Conservation (phyloP, 2,797 vertebrate species). For the Falco rusticolus region DNA sequence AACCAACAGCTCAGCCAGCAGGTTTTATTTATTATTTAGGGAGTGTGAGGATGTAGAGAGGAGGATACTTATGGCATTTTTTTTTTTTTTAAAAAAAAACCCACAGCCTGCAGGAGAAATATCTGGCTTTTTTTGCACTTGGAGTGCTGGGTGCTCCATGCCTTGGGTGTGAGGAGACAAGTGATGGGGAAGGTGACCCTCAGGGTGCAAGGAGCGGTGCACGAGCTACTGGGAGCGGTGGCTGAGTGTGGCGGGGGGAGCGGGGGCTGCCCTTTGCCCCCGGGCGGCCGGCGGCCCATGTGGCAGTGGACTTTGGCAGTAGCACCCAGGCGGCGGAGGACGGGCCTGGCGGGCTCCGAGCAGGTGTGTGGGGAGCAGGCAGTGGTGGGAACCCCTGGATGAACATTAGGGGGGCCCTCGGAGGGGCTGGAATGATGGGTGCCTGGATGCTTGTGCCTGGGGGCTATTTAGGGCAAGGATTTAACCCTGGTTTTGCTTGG, state of each 20-base stretch:
- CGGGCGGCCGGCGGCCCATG: not conserved
- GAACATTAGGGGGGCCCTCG: fast-evolving
- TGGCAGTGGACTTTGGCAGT: conserved; percentile 65
- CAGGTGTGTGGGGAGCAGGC: not conserved
- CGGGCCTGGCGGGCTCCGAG: not conserved
- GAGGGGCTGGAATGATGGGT: not conserved
- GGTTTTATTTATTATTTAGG: not conserved
- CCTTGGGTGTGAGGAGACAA: not conserved
- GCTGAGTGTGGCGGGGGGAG: not conserved
- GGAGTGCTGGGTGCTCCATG: fast-evolving
- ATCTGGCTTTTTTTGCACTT: not conserved
- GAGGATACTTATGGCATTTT: not conserved
- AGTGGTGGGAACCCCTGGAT: not conserved
- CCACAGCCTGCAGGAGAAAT: not conserved
- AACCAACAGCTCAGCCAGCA: not conserved
- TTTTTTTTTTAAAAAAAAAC: not conserved
- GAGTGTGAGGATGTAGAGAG: not conserved
- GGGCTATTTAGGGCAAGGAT: not conserved
- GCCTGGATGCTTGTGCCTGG: not conserved
- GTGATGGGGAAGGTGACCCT: not conserved
- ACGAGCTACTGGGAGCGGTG: fast-evolving
- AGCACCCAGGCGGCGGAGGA: not conserved
- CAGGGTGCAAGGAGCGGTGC: fast-evolving
- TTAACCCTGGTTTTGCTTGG: not conserved
- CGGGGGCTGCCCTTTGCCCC: not conserved